Evolutionary conservation across 2,113 vertebrate genomes (phyloP), one percentile per base, ranked within the genome.

Genomic region (Ochotona curzoniae): DNA sequence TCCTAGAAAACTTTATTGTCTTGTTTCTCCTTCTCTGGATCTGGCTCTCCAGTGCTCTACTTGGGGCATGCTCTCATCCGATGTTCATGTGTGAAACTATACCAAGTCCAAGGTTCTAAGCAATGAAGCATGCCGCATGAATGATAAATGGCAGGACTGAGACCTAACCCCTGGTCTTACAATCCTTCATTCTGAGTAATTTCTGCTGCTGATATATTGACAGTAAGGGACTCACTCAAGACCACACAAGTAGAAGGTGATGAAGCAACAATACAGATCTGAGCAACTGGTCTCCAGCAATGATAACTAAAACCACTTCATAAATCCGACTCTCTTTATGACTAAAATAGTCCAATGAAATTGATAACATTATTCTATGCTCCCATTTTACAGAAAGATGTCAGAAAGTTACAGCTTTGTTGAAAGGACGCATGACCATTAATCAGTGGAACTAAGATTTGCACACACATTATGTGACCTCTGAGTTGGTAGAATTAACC

Each of bases 131-230:
- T 87, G 35, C 8, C 73, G 54, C 32, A 44, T 86, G 25, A 78
- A 12, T 63, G 57, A 74, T 73, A 84, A 82, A 64, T n/a, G 38
- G 38, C 63, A 81, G 57, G 60, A 80, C 0, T 93, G 30, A 86
- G 17, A 71, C 91, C 83, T 64, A 93, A 96, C 92, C 12, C 38
- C 30, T 70, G 5, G 26, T 71, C 44, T 91, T 83, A 30, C 26
- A 54, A 74, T 11, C 83, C 21, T 79, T 75, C 4, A 60, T 76
- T 83, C 60, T 15, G 90, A 75, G 75, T n/a, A 89, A 83, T 92
- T 73, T 85, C 28, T 47, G 54, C 67, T 51, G 11, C 35, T 80
- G 8, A 71, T 4, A 44, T 73, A 87, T n/a, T 66, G 38, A 88
- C 51, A 8, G 74, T 83, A 90, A 88, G 8, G 64, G 57, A 87